Evolutionary conservation across 2,113 vertebrate species (phyloP).

Genomic region (Stigmatopora argus): DNA sequence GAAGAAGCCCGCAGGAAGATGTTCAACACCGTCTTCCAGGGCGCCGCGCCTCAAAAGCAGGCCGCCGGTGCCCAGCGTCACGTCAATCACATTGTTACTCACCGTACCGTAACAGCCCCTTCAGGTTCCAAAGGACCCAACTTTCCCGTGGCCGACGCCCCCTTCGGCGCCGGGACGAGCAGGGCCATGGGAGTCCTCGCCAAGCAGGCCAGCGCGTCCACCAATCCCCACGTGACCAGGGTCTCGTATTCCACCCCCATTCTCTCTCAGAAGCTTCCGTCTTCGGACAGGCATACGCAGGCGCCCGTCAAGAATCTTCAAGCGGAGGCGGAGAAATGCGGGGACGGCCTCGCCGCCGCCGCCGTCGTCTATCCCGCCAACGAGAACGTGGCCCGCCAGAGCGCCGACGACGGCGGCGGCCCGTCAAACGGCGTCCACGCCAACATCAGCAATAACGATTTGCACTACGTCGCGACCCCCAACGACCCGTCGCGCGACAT

Average conservation of each 20-base stretch:
- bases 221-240: constrained; percentile 75
- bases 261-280: constrained; percentile 70
- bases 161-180: constrained; percentile 74
- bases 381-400: constrained; percentile 43
- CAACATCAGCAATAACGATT: constrained; percentile 61
- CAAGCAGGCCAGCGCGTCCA: constrained; percentile 78
- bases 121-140: constrained; percentile 74
- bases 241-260: constrained; percentile 77
- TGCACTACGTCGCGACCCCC: constrained; percentile 46
- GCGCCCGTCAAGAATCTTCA: constrained; percentile 59
- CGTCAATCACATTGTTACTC: constrained; percentile 57
- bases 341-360: constrained; percentile 46
- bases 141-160: constrained; percentile 71
- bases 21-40: constrained; percentile 95
- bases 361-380: too few species aligned
- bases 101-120: constrained; percentile 78
- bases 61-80: constrained; percentile 25
- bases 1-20: constrained; percentile 95
- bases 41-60: constrained; percentile 65
- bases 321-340: constrained; percentile 59
- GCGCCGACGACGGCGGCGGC: constrained; percentile 37
- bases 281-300: constrained; percentile 62
- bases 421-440: constrained; percentile 39
- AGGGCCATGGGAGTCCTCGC: constrained; percentile 76
- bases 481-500: constrained; percentile 40